A percentile compares a stretch with the other conserved stretches of the same genome.
Conservation (phyloP, 2,113 vertebrate genomes). For the Anarhynchus alexandrinus region DNA sequence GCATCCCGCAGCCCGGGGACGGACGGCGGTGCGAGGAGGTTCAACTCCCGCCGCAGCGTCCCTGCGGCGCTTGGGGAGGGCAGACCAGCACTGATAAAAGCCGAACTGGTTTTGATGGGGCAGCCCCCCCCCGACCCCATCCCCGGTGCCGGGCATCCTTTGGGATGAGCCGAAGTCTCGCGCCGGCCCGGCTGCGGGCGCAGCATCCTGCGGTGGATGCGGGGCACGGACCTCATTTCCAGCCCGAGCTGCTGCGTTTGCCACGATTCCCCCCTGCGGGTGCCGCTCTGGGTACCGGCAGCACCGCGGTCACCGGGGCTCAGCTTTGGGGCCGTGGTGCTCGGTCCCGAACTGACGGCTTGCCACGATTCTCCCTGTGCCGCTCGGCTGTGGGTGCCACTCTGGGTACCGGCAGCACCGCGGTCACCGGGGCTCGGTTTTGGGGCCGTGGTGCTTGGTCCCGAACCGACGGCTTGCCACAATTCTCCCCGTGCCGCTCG, state of each 20-base stretch:
- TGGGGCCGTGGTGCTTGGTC: no score
- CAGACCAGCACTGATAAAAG: not conserved
- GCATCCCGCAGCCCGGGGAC: accelerated
- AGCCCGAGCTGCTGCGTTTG: not conserved
- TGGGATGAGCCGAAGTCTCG: not conserved
- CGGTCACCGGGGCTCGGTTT: not conserved
- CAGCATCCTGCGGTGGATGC: not conserved
- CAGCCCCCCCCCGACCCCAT: no score
- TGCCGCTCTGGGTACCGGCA: no score
- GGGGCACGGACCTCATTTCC: not conserved
- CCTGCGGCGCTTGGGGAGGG: not conserved
- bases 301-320: no score
- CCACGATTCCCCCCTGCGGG: no score
- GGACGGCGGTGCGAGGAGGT: not conserved
- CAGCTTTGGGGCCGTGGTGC: no score
- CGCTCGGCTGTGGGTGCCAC: not conserved
- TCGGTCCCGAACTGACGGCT: no score
- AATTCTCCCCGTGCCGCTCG: no score
- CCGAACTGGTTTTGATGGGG: not conserved
- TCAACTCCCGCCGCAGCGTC: no score
- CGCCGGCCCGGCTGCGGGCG: accelerated
- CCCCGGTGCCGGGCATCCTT: not conserved
- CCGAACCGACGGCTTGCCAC: no score
- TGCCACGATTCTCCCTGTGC: not conserved
- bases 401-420: accelerated